Evolutionary conservation across 1,140 invertebrate genomes (phyloP).

Genomic region (Atta colombica): DNA sequence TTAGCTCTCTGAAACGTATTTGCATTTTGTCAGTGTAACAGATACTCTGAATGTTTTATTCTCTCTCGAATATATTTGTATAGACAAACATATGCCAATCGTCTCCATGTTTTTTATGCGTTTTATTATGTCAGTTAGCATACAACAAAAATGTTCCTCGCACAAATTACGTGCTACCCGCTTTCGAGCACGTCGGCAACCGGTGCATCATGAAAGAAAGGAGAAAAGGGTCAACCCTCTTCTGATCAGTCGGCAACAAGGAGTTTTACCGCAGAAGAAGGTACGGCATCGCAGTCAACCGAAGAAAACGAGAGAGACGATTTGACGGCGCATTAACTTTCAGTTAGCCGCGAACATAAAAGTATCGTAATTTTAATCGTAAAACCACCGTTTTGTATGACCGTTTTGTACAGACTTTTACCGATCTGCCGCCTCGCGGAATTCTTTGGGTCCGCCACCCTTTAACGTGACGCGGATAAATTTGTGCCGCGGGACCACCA

Average conservation of each 20-base stretch:
- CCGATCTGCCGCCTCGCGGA: constrained; percentile 12
- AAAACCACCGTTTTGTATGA: constrained; percentile 74
- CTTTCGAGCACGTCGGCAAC: constrained; percentile 19
- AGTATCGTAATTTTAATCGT: constrained; percentile 83
- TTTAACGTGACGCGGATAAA: constrained; percentile 76
- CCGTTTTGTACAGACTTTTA: background rate
- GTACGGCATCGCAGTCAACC: background rate
- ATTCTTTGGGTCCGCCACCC: background rate
- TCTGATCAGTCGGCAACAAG: background rate
- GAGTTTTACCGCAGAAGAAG: constrained; percentile 5
- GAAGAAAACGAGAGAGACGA: constrained; percentile 59
- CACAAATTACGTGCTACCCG: constrained; percentile 71
- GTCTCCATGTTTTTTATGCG: constrained; percentile 66
- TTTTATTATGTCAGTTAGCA: constrained; percentile 67
- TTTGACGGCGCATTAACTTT: constrained; percentile 81
- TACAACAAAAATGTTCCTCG: constrained; percentile 71
- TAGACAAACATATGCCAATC: background rate
- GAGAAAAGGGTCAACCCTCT: constrained; percentile 21
- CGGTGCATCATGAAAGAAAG: constrained; percentile 9
- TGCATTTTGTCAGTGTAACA: constrained; percentile 19
- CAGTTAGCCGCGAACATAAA: constrained; percentile 82
- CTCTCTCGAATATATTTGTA: background rate
- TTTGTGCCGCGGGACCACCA: constrained; percentile 80
- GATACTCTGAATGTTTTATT: background rate
- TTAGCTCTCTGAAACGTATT: background rate